phyloP scores from a whole-genome alignment of 2,888 invertebrate genomes.

The Lycaena phlaeas region DNA sequence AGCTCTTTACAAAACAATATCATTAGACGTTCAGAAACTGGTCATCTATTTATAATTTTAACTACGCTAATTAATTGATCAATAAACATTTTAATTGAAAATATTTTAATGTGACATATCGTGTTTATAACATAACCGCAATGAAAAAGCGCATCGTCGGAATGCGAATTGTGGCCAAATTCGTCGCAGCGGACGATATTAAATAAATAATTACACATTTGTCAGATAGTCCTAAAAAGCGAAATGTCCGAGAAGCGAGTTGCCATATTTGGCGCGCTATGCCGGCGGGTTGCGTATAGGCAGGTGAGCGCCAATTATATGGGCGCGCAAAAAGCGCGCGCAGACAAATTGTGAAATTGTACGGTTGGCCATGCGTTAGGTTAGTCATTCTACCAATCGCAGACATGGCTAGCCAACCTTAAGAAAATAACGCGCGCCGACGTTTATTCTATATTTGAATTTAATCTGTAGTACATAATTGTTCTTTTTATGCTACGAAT shows the following conservation, averaged over 20 bases:
- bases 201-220: slow-evolving; percentile 74
- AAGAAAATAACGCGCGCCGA: not conserved
- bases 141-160: slow-evolving; percentile 44
- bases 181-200: slow-evolving; percentile 50
- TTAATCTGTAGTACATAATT: too few species aligned
- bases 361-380: slow-evolving; percentile 21
- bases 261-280: slow-evolving; percentile 54
- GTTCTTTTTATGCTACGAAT: not conserved
- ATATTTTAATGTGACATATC: slow-evolving; percentile 13
- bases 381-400: slow-evolving; percentile 10
- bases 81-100: slow-evolving; percentile 10
- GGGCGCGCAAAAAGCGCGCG: slow-evolving; percentile 55
- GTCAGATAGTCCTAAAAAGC: slow-evolving; percentile 68
- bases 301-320: slow-evolving; percentile 67
- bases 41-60: not conserved
- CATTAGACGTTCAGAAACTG: too few species aligned
- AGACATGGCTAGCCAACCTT: not conserved
- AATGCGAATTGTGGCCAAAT: slow-evolving; percentile 66
- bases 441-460: not conserved
- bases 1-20: too few species aligned
- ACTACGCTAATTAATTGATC: slow-evolving; percentile 6
- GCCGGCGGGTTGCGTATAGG: slow-evolving; percentile 35
- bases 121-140: slow-evolving; percentile 16
- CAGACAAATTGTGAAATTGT: slow-evolving; percentile 72
- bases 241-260: slow-evolving; percentile 44